These are phyloP conservation scores for Equus przewalskii DNA, from an alignment of 2,113 vertebrate species.

Conservation along the genomic window DNA sequence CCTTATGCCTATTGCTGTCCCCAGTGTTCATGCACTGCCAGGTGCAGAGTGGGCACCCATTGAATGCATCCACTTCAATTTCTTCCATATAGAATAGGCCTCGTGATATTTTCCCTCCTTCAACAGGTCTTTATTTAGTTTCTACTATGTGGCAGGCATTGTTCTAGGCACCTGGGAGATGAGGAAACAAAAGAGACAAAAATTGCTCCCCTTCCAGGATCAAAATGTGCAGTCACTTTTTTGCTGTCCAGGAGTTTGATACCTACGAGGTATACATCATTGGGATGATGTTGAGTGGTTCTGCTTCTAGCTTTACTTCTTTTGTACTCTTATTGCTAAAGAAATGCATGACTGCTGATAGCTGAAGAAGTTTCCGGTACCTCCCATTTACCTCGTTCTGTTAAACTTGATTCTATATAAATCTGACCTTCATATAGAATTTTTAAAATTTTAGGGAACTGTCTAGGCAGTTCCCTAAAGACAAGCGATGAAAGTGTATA, in stretches of 20 bases:
- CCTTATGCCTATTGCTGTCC: background rate
- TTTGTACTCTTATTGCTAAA: background rate
- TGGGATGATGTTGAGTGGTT: background rate
- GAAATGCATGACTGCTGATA: background rate
- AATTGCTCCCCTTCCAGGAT: background rate
- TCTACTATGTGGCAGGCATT: background rate
- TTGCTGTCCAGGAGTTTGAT: background rate
- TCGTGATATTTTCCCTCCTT: background rate
- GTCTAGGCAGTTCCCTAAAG: background rate
- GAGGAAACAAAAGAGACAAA: background rate
- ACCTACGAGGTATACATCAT: background rate
- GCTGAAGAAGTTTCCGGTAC: background rate
- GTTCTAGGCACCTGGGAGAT: background rate
- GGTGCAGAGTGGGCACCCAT: background rate
- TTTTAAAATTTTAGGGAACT: background rate
- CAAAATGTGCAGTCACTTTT: background rate
- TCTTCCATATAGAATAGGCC: background rate
- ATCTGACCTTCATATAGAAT: background rate
- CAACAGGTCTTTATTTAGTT: background rate
- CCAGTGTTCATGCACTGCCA: background rate
- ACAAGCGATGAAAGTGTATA: background rate
- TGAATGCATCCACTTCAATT: background rate
- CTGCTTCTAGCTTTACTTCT: background rate
- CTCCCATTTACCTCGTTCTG: background rate
- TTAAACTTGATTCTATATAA: background rate